Base-by-base conservation (phyloP, 2,113 vertebrate species). In the Apus apus region DNA sequence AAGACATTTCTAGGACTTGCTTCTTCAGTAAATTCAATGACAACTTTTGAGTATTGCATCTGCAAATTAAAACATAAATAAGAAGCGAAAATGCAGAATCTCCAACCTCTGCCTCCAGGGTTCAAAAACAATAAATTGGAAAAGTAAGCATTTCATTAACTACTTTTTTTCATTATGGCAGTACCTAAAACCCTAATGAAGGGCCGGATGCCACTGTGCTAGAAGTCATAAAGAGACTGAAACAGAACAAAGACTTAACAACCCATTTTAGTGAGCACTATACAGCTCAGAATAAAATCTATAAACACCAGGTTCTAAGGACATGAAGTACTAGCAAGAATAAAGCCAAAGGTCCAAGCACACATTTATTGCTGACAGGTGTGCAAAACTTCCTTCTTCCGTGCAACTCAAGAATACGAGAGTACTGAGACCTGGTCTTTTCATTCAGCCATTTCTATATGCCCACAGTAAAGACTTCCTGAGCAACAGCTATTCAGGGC, bases 201-300 rank as follows among this genome's bases (percentile, higher is more conserved):
- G 75, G 45, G 79, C 76, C 10, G 5, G 83, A 90, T 81, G 83
- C 53, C 72, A 67, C 57, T 15, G 76, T 38, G 36, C 53, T 48
- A 38, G 6, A 65, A 90, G 88, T 62, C 23, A 1, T 82, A 92
- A 92, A 94, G 30, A 71, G 56, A 43, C 22, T 54, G n/a, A 90
- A 87, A 95, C 20, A 68, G n/a, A 66, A 68, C 13, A 8, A 87
- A 93, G 85, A 19, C 48, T 90, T 93, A 93, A 97, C 79, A 85
- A 88, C 48, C 60, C 38, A 12, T 81, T 96, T 93, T 17, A 86
- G 50, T 58, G 72, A 92, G 76, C 48, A 51, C 60, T 89, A 36
- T 56, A 72, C 78, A 48, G 57, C 32, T 84, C 60, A 74, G 75
- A 77, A 48, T 84, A 80, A 77, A 96, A 90, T 32, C n/a, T 68